phyloP scores from a whole-genome alignment of 2,797 vertebrate genomes.

The Atherinosoma microstoma region DNA sequence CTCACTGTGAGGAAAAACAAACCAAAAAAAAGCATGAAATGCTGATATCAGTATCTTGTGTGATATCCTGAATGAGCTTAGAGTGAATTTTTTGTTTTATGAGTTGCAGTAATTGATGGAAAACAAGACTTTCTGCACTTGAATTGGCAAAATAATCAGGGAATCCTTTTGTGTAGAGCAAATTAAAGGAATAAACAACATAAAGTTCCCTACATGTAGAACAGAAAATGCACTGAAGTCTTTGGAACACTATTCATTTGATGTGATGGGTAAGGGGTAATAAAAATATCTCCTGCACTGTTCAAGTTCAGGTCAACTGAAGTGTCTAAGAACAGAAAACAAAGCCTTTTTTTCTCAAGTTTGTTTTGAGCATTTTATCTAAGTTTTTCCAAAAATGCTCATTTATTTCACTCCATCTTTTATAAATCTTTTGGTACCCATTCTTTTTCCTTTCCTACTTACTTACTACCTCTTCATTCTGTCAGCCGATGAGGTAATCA shows the following conservation, averaged over 20 bases:
- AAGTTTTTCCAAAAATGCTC: slow-evolving; percentile 1
- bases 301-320: not conserved
- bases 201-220: not conserved
- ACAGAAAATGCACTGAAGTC: not conserved
- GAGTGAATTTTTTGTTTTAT: not conserved
- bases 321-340: slow-evolving; percentile 3
- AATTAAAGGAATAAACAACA: not conserved
- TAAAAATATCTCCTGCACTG: not conserved
- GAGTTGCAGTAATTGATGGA: not conserved
- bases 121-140: not conserved
- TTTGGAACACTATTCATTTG: not conserved
- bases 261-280: not conserved
- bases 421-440: slow-evolving; percentile 16
- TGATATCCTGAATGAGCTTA: not conserved
- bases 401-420: slow-evolving; percentile 17
- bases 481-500: slow-evolving; percentile 52
- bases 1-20: not conserved
- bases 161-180: not conserved
- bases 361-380: not conserved
- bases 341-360: not conserved
- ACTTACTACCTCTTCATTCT: not conserved
- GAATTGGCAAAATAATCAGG: not conserved
- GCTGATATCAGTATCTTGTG: not conserved
- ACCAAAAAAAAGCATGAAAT: not conserved
- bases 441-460: slow-evolving; percentile 6